phyloP scores from a whole-genome alignment of 64 coral and sea anemone species.

The Porites australiensis region DNA sequence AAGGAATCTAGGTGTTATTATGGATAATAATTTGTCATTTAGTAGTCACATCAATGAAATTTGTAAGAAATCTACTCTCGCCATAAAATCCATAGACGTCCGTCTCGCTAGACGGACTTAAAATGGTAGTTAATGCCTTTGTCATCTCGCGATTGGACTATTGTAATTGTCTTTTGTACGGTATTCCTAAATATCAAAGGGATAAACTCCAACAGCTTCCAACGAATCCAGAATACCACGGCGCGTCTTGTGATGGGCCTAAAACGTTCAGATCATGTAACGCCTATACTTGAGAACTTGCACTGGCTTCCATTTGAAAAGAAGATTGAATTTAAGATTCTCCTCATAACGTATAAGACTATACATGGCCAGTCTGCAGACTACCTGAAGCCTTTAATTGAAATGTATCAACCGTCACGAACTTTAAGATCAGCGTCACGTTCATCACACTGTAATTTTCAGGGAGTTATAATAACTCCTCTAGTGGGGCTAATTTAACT shows the following conservation, averaged over 20 bases:
- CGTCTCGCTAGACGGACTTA: not conserved
- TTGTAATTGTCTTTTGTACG: not conserved
- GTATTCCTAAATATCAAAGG: too few relatives aligned
- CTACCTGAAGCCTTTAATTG: not conserved
- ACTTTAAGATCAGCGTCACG: not conserved
- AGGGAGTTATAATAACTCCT: too few relatives aligned
- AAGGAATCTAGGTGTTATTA: not conserved
- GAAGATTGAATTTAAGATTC: conserved; percentile 3
- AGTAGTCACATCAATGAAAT: not conserved
- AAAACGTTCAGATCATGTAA: not conserved
- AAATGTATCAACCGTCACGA: not conserved
- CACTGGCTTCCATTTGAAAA: not conserved
- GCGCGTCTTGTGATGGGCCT: not conserved
- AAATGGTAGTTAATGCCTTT: not conserved
- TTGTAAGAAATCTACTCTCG: not conserved
- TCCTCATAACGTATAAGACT: not conserved
- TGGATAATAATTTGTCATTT: conserved; percentile 7
- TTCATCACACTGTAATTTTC: too few relatives aligned
- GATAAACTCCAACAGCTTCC: conserved; percentile 20
- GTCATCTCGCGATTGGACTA: not conserved
- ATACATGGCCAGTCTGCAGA: not conserved
- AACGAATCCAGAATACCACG: conserved; percentile 12
- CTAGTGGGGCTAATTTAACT: too few relatives aligned
- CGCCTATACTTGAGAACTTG: not conserved
- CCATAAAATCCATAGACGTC: conserved; percentile 1